Percentiles rank a stretch among this genome's conserved stretches.
Conservation (phyloP, 2,888 invertebrate genomes). For the Caenorhabditis sinica region DNA sequence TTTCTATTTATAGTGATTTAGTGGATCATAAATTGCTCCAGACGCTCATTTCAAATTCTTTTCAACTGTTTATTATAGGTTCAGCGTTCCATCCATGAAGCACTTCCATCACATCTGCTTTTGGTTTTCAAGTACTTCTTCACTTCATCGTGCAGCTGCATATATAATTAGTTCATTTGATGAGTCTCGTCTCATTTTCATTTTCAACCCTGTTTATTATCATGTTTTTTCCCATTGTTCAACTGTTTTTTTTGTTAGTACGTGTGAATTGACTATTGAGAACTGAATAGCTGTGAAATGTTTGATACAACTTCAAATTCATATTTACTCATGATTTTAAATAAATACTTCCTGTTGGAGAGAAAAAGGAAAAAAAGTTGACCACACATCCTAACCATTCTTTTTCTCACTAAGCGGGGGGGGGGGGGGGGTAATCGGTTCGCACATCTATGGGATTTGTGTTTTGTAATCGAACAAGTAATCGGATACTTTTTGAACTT, state of each 20-base stretch:
- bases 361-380: constrained; percentile 1
- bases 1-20: constrained; percentile 17
- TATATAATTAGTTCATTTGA: constrained; percentile 42
- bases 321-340: background rate
- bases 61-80: constrained; percentile 25
- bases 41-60: constrained; percentile 1
- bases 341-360: constrained; percentile 25
- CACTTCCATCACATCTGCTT: constrained; percentile 47
- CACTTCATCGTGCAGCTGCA: constrained; percentile 44
- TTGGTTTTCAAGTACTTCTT: constrained; percentile 50
- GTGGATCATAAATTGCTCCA: constrained; percentile 12
- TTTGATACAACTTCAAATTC: background rate
- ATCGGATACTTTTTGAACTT: constrained; percentile 27
- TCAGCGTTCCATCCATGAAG: constrained; percentile 11
- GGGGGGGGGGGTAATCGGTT: constrained; percentile 12
- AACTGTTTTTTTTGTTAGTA: background rate
- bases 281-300: background rate
- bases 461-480: constrained; percentile 1
- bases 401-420: background rate
- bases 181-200: background rate
- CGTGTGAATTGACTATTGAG: background rate
- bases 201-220: background rate
- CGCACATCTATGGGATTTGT: constrained; percentile 8
- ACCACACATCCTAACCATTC: constrained; percentile 35
- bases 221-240: background rate